Base-by-base conservation (phyloP, 2,113 vertebrate species). In the Gulo gulo region DNA sequence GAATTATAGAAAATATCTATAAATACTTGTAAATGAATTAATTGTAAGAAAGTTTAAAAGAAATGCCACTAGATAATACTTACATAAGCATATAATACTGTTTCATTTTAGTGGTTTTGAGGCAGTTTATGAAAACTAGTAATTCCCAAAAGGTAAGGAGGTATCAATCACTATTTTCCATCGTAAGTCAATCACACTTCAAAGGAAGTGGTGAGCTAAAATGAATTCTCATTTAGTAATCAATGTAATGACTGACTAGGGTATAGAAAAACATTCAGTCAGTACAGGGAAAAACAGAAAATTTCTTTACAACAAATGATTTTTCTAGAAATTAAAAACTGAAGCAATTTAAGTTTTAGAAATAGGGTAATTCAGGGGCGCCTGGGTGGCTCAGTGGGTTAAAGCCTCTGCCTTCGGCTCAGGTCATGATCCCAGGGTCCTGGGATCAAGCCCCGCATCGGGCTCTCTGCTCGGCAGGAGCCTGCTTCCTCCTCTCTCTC, bases 81-180 rank as follows among this genome's bases (percentile, higher is more conserved):
- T 71, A 88, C 9, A 73, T 3, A 94, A 85, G 21, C n/a, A 88
- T n/a, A 95, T 34, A 85, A 89, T 52, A 65, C 9, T 69, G 24
- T 82, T 94, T 89, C 52, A 90, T 82, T 91, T 96, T 82, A 96
- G 42, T 57, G 42, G 29, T 36, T 90, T 61, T 52, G 34, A 39
- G 39, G n/a, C 12, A 93, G 18, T 91, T 96, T 88, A 96, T 59
- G 26, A 65, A 92, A 82, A 83, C 50, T 24, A 92, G 71, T 8
- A 96, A 34, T 86, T 86, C 71, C 92, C 69, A 79, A 87, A 96
- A 88, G 39, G n/a, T 92, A 94, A 92, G 86, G 61, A 94, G 34
- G 14, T 93, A 69, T 20, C 67, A 36, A 69, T 31, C 47, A 82
- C 31, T 69, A 87, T 78, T 69, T 92, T 90, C 88, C 61, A 97